These are phyloP conservation scores for Bicyclus anynana DNA, from an alignment of 1,140 invertebrate species.

Conservation along the genomic window DNA sequence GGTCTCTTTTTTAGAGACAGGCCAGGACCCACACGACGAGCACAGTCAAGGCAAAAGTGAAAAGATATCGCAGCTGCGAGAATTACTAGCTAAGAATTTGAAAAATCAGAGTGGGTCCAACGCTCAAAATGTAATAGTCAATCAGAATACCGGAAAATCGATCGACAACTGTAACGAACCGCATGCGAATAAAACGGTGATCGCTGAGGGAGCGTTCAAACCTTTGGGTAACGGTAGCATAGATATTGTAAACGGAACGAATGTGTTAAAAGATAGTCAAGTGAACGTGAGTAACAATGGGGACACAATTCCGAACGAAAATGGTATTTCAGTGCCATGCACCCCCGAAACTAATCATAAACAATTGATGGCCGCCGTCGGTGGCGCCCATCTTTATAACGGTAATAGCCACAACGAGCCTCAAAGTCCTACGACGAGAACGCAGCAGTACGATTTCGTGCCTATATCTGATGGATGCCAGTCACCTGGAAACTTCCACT, in stretches of 20 bases:
- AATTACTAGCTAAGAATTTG: constrained; percentile 84
- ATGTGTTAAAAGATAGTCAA: constrained; percentile 34
- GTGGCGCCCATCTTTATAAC: constrained; percentile 51
- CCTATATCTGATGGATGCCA: constrained; percentile 87
- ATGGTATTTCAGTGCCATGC: constrained; percentile 41
- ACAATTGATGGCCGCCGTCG: constrained; percentile 33
- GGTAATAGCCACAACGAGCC: constrained; percentile 59
- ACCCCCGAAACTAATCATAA: constrained; percentile 35
- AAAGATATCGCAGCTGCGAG: constrained; percentile 84
- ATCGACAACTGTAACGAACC: constrained; percentile 33
- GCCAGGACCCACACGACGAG: constrained; percentile 68
- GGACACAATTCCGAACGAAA: constrained; percentile 43
- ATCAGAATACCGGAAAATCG: constrained; percentile 35
- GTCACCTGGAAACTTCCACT: constrained; percentile 76
- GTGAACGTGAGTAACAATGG: constrained; percentile 35
- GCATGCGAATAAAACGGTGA: constrained; percentile 28
- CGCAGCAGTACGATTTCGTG: constrained; percentile 89
- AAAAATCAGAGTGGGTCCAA: constrained; percentile 69
- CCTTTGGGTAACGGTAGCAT: constrained; percentile 30
- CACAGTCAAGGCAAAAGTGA: constrained; percentile 76
- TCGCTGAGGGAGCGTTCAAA: constrained; percentile 53
- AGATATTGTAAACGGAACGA: constrained; percentile 39
- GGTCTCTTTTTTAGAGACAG: constrained; percentile 66
- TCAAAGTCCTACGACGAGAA: constrained; percentile 79
- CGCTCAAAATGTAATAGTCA: constrained; percentile 34